Evolutionary conservation across 2,888 invertebrate species (phyloP).

Genomic region (Suillia variegata): DNA sequence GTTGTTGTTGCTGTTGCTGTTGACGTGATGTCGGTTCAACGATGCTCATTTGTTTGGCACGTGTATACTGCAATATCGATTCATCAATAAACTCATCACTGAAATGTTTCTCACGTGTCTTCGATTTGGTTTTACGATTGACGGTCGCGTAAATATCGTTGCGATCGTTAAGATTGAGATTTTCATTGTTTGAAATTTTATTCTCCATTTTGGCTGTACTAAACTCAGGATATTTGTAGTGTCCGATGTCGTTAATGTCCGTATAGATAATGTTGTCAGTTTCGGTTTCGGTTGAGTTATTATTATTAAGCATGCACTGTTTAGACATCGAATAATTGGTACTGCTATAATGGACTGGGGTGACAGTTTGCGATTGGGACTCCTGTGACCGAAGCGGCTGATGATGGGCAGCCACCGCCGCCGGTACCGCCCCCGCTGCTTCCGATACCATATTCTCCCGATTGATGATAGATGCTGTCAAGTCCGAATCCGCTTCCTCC

Average conservation of each 20-base stretch:
- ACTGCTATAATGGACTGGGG: slow-evolving; percentile 63
- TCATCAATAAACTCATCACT: slow-evolving; percentile 61
- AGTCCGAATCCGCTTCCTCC: slow-evolving; percentile 62
- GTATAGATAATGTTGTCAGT: slow-evolving; percentile 61
- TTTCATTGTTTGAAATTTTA: slow-evolving; percentile 56
- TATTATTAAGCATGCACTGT: slow-evolving; percentile 58
- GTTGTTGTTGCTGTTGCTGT: slow-evolving; percentile 25
- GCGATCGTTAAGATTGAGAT: slow-evolving; percentile 54
- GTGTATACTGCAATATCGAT: slow-evolving; percentile 54
- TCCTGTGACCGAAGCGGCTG: slow-evolving; percentile 59
- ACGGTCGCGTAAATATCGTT: slow-evolving; percentile 61
- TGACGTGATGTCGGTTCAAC: slow-evolving; percentile 29
- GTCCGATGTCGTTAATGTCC: slow-evolving; percentile 60
- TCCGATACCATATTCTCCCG: slow-evolving; percentile 61
- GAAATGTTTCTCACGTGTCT: slow-evolving; percentile 57
- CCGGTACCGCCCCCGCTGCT: slow-evolving; percentile 46
- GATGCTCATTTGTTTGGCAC: slow-evolving; percentile 50
- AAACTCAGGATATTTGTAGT: slow-evolving; percentile 55
- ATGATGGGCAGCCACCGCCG: slow-evolving; percentile 58
- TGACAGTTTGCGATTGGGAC: slow-evolving; percentile 59
- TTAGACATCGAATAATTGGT: slow-evolving; percentile 63
- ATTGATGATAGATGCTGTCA: slow-evolving; percentile 64
- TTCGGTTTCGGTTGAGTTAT: slow-evolving; percentile 60
- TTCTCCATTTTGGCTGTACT: slow-evolving; percentile 47
- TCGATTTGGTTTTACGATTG: slow-evolving; percentile 60